These are phyloP conservation scores for Monopis laevigella DNA, from an alignment of 2,888 invertebrate genomes.

Conservation along the genomic window DNA sequence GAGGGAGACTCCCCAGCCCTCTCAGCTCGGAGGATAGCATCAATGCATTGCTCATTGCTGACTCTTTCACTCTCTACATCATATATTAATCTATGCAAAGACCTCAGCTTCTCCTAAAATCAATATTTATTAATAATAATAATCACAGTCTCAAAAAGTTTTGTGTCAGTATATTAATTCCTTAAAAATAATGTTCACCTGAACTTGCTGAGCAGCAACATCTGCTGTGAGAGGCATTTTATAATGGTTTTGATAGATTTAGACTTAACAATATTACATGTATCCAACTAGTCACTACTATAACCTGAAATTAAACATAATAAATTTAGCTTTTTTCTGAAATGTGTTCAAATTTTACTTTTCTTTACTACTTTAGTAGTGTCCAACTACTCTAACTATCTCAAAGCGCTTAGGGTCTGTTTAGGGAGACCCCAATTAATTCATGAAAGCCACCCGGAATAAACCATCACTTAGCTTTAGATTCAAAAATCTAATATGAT, in stretches of 20 bases:
- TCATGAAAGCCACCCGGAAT: no score
- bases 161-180: background rate
- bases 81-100: conserved; percentile 78
- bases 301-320: no score
- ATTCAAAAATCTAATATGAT: no score
- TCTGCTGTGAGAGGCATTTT: conserved; percentile 82
- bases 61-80: conserved; percentile 84
- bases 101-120: conserved; percentile 79
- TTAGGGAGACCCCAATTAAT: no score
- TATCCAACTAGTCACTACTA: conserved; percentile 63
- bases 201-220: conserved; percentile 77
- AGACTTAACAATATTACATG: conserved; percentile 58
- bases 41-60: conserved; percentile 83
- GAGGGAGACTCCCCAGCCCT: conserved; percentile 44
- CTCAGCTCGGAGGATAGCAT: conserved; percentile 80
- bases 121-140: conserved; percentile 11
- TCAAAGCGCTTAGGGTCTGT: no score
- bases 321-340: no score
- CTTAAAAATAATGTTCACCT: conserved; percentile 28
- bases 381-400: no score
- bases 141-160: background rate
- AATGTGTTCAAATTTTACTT: no score
- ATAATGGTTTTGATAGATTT: conserved; percentile 48
- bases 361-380: no score
- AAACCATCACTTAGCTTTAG: no score